Evolutionary conservation across 2,113 vertebrate genomes (phyloP).

Genomic region (Tychaedon coryphoeus): DNA sequence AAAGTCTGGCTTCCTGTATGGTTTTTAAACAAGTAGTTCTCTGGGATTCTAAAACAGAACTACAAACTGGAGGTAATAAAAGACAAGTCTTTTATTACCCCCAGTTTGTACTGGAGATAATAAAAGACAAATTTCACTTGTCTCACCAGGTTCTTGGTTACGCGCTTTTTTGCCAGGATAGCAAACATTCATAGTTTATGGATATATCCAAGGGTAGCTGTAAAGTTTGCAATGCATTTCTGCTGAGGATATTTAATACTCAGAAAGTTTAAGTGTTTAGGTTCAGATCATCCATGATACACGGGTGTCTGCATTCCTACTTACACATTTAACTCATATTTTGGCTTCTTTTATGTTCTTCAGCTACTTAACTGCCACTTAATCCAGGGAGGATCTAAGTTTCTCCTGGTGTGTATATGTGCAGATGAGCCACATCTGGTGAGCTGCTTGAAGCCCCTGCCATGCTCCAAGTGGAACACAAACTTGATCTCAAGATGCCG

Average conservation of each 20-base stretch:
- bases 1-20: background rate
- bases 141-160: background rate
- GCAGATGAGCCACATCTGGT: background rate
- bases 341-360: background rate
- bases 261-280: background rate
- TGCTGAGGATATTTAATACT: background rate
- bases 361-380: background rate
- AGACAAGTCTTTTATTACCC: background rate
- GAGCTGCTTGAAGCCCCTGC: background rate
- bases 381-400: background rate
- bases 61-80: background rate
- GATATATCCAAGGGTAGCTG: background rate
- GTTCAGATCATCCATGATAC: background rate
- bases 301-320: background rate
- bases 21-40: constrained; percentile 7
- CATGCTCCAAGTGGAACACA: background rate
- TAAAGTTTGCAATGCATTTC: background rate
- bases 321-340: background rate
- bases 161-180: background rate
- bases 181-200: background rate
- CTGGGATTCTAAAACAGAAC: background rate
- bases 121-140: background rate
- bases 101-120: background rate
- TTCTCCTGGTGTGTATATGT: background rate
- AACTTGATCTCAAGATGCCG: background rate